Percentiles rank a stretch among this genome's conserved stretches.
phyloP scores from a whole-genome alignment of 2,113 vertebrate species.

The Pituophis catenifer region DNA sequence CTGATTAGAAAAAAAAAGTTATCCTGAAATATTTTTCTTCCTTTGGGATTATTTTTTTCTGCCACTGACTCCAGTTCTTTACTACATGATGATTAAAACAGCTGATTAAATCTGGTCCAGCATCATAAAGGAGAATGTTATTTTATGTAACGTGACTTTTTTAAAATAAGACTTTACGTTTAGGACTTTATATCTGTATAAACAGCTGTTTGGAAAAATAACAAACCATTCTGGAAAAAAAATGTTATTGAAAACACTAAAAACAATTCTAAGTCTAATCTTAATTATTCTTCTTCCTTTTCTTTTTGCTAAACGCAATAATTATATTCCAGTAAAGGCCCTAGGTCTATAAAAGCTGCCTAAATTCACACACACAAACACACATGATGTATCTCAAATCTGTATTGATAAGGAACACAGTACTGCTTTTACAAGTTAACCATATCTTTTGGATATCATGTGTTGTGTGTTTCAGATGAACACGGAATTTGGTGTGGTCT shows the following conservation, averaged over 20 bases:
- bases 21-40: neutral
- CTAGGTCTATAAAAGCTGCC: neutral
- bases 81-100: slow-evolving; percentile 36
- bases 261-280: neutral
- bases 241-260: neutral
- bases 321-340: neutral
- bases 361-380: neutral
- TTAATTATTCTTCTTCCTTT: neutral
- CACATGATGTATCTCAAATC: neutral
- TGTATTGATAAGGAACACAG: neutral
- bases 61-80: slow-evolving; percentile 30
- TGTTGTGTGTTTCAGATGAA: neutral
- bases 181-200: neutral
- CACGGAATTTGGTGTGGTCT: neutral
- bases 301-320: neutral
- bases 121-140: neutral
- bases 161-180: slow-evolving; percentile 10
- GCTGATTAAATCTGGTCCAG: slow-evolving; percentile 38
- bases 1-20: slow-evolving; percentile 33
- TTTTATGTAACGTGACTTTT: neutral
- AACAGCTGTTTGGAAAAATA: slow-evolving; percentile 30
- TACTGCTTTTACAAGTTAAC: neutral
- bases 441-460: neutral
- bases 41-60: slow-evolving; percentile 36
- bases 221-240: neutral